phyloP scores from a whole-genome alignment of 2,888 invertebrate species.

The Xanthia icteritia region DNA sequence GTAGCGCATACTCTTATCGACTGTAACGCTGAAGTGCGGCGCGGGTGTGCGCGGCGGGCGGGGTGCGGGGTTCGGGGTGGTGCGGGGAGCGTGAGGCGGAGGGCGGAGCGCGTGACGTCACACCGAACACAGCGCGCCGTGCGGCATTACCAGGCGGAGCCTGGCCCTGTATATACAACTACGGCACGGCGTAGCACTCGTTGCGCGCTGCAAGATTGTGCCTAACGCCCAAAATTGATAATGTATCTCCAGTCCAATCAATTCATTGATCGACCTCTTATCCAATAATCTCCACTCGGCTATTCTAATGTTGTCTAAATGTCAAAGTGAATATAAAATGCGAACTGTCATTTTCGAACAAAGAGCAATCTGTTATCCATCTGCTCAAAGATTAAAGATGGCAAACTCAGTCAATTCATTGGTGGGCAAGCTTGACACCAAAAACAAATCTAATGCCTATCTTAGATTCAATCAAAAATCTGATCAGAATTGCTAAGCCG shows the following conservation, averaged over 20 bases:
- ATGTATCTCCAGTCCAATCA: too few species aligned
- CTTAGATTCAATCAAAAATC: neutral
- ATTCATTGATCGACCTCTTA: neutral
- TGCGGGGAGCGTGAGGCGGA: constrained; percentile 27
- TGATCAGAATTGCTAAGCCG: neutral
- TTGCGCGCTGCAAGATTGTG: neutral
- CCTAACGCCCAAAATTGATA: neutral
- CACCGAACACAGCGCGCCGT: constrained; percentile 16
- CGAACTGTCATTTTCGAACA: neutral
- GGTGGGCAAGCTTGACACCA: neutral
- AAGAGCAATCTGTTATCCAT: neutral
- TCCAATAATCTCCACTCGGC: neutral
- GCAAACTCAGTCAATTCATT: neutral
- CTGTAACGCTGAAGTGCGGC: constrained; percentile 60
- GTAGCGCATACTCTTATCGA: constrained; percentile 67
- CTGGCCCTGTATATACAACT: neutral
- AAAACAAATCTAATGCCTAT: neutral
- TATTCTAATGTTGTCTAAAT: neutral
- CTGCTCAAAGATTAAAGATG: neutral
- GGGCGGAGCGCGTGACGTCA: constrained; percentile 62
- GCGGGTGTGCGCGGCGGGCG: constrained; percentile 14
- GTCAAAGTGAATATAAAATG: neutral
- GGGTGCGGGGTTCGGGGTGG: constrained; percentile 9
- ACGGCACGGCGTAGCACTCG: constrained; percentile 6
- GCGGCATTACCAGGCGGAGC: constrained; percentile 20